phyloP scores from a whole-genome alignment of 2,888 invertebrate genomes.

The Selenia dentaria region DNA sequence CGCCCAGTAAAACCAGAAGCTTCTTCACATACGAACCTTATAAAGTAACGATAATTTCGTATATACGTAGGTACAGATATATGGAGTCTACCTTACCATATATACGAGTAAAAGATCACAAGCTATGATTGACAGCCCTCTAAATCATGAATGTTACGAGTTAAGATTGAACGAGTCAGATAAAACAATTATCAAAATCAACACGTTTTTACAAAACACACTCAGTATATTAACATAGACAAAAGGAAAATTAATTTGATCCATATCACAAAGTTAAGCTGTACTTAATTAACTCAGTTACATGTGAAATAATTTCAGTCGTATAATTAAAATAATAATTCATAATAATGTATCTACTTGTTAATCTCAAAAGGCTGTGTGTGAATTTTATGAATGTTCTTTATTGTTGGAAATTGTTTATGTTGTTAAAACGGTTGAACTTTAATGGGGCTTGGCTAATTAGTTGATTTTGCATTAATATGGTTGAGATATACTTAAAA shows the following conservation, averaged over 20 bases:
- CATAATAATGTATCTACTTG: slow-evolving; percentile 28
- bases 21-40: too few relatives aligned
- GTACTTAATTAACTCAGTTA: slow-evolving; percentile 56
- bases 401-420: slow-evolving; percentile 25
- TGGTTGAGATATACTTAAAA: too few relatives aligned
- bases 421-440: not conserved
- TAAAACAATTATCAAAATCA: slow-evolving; percentile 49
- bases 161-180: slow-evolving; percentile 36
- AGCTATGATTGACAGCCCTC: slow-evolving; percentile 9
- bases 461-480: slow-evolving; percentile 9
- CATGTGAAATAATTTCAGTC: slow-evolving; percentile 33
- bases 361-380: slow-evolving; percentile 27
- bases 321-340: slow-evolving; percentile 30
- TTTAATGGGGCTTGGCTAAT: slow-evolving; percentile 19
- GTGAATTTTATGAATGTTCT: slow-evolving; percentile 26
- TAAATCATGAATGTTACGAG: slow-evolving; percentile 14
- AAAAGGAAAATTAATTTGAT: slow-evolving; percentile 47
- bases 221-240: slow-evolving; percentile 36
- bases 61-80: too few relatives aligned
- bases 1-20: too few relatives aligned
- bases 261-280: slow-evolving; percentile 56
- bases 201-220: slow-evolving; percentile 41
- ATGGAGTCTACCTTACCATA: too few relatives aligned
- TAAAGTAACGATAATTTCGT: too few relatives aligned
- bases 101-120: too few relatives aligned